Evolutionary conservation across 2,113 vertebrate genomes (phyloP), one percentile per base, ranked within the genome.

Genomic region (Pomatostomus ruficeps): DNA sequence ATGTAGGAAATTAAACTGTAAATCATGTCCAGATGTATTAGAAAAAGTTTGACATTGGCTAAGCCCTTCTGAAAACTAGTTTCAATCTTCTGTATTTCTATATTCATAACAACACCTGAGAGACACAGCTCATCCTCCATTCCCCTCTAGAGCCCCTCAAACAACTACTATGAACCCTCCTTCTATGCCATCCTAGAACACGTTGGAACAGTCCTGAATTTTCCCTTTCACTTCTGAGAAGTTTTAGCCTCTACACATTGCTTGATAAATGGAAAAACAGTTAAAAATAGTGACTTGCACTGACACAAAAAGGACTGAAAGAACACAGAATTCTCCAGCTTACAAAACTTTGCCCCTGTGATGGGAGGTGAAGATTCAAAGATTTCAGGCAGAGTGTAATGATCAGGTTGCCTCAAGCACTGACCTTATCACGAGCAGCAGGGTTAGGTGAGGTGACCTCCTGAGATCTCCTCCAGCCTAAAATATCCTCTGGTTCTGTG

Each of bases 391-490:
- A 54, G 55, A 18, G 15, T 58, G 22, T 18, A 57, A 52, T 31
- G 4, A 78, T 10, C 51, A 72, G 36, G 13, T 54, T 75, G 23
- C 15, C 36, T 70, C 36, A 77, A 84, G 45, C 36, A 65, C 16
- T 0, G 0, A 3, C 15, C 8, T 77, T 25, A 25, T 35, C 16
- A 36, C 2, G 12, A 76, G 14, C 35, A 89, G 42, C 20, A 55
- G 38, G 38, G 18, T 78, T 74, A 65, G 78, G 55, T 4, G 19
- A 29, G 4, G 46, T 55, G 43, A 62, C 24, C 24, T 87, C 22
- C 51, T 28, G 52, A 88, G 15, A 33, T 78, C 20, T 23, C 26
- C 76, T 80, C 58, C 31, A 59, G 36, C 7, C 31, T 36, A 22
- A 92, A 36, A 16, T 23, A 0, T 85, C 40, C n/a, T 65, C 42